Base-by-base conservation (phyloP, 2,888 invertebrate genomes). In the Rhabditoides inermis region DNA sequence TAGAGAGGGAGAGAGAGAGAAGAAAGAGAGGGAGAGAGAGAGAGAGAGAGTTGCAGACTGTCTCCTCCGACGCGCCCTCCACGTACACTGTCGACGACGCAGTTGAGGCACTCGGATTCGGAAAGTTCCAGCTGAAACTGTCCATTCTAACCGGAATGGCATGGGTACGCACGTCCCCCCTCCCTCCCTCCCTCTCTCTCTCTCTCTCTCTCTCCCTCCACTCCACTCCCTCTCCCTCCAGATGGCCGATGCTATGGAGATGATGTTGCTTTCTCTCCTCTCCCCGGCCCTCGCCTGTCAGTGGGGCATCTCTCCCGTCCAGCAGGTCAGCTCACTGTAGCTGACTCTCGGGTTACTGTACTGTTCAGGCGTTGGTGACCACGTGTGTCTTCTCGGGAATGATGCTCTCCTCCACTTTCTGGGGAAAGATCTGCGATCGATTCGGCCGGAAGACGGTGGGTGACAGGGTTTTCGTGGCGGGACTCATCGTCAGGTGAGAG, bases 201-300 rank as follows among this genome's bases (percentile, higher is more conserved):
- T 22, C 10, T 40, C 22, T 23, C 39, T 20, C 23, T 6, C 25
- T 15, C 23, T n/a, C 10, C 2, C 6, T 5, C 40, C 5, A 1
- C 12, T 40, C 40, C 40, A 25, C 5, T 6, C 40, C 27, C 26
- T n/a, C 22, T 25, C 18, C 27, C 88, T 88, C 76, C 88, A 89
- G 91, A 92, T 91, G 90, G 90, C 91, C 0, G 92, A 92, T 78
- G 90, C 90, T 51, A 92, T 92, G 91, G 92, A 92, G 80, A 92
- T 92, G 88, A 92, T 91, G 75, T 90, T 94, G 70, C 80, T 92
- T 35, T 89, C 90, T 68, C 90, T 94, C 59, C 80, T 94, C 36
- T 88, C 90, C 18, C 91, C 92, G 12, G 89, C 91, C 0, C 80
- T 94, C 49, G 90, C 90, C 76, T 94, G 92, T 78, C 88, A 88